Percentiles rank a stretch among this genome's conserved stretches.
Conservation (phyloP, 1,140 invertebrate genomes). For the Medauroidea extradentata region DNA sequence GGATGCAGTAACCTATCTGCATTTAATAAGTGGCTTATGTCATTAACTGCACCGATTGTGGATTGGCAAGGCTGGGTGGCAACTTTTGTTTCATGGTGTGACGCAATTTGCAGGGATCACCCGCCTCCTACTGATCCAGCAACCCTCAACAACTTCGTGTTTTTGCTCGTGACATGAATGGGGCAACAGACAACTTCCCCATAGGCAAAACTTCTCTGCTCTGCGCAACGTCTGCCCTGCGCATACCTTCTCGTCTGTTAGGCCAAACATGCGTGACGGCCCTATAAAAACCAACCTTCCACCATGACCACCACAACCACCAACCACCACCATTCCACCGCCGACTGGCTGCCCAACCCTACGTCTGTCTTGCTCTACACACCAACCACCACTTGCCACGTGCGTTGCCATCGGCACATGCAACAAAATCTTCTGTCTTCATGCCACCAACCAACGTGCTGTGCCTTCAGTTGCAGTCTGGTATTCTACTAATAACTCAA, state of each 20-base stretch:
- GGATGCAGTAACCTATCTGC: not conserved
- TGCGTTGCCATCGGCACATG: slow-evolving; percentile 6
- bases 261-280: slow-evolving; percentile 13
- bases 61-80: not conserved
- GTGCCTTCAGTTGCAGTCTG: slow-evolving; percentile 16
- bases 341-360: slow-evolving; percentile 8
- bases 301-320: slow-evolving; percentile 14
- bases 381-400: not conserved
- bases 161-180: slow-evolving; percentile 17
- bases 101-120: slow-evolving; percentile 18
- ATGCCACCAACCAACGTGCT: slow-evolving; percentile 11
- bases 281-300: slow-evolving; percentile 15
- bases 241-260: slow-evolving; percentile 11
- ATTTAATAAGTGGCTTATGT: not conserved
- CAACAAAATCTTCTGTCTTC: slow-evolving; percentile 18
- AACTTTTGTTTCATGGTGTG: slow-evolving; percentile 14
- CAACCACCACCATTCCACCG: slow-evolving; percentile 12
- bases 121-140: slow-evolving; percentile 16
- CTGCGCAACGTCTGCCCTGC: slow-evolving; percentile 5
- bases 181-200: slow-evolving; percentile 13
- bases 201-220: slow-evolving; percentile 18
- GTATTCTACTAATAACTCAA: slow-evolving; percentile 20
- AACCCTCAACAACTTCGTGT: slow-evolving; percentile 12
- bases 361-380: not conserved
- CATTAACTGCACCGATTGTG: not conserved